Base-by-base conservation (phyloP, 2,888 invertebrate genomes). In the Machimus rusticus region DNA sequence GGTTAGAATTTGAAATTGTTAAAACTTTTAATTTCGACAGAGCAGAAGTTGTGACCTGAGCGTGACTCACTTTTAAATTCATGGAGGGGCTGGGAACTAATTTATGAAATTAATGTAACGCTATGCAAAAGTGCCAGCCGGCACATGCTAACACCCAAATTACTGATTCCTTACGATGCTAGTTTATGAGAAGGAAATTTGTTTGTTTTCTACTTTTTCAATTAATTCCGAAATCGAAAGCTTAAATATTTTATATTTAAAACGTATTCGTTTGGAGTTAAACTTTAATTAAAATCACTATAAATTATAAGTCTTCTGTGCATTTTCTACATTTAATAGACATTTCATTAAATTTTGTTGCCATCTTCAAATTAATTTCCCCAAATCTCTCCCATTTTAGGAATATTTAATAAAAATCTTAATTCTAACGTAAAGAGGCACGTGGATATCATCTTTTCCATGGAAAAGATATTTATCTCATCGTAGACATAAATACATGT, bases 1-100 rank as follows among this genome's bases (percentile, higher is more conserved):
- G 85, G 85, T 74, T 85, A 74, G 85, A 85, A 85, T 85, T 85
- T 74, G 43, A 85, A 85, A 85, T 82, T 85, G 74, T 57, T 55
- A 28, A 78, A 78, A 85, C 43, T 85, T 85, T 85, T 85, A 85
- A 85, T 85, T 85, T 85, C 46, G 74, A 9, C 43, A 46, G 23
- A 85, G n/a, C 46, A 46, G 4, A 34, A 85, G 31, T 74, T 74
- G 74, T 39, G 46, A 31, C 74, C 85, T 31, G 28, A 46, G 74
- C 85, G 74, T 74, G 74, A 43, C 46, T 23, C 85, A 74, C 74
- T 43, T 85, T 74, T 19, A n/a, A 74, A 85, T 85, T 85, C 74
- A 85, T 46, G 43, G 34, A 46, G 14, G 37, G 74, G 16, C 16
- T 31, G 8, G 31, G 74, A 8, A 46, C 43, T 46, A 74, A 85